Base-by-base conservation (phyloP, 2,113 vertebrate species). In the Salminus brasiliensis region DNA sequence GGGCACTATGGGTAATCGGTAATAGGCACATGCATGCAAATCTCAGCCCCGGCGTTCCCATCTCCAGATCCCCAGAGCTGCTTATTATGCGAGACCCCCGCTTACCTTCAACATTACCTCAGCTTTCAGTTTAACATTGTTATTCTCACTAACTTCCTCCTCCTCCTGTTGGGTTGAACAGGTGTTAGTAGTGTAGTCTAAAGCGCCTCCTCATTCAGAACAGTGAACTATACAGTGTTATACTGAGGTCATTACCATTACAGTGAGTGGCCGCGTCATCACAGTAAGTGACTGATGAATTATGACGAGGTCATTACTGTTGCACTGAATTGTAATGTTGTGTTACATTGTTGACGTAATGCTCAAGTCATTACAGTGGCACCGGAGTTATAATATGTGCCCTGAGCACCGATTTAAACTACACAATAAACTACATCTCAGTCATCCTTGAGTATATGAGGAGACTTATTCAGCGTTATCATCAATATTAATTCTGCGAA, bases 91-190 rank as follows among this genome's bases (percentile, higher is more conserved):
- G 74, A 74, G 21, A 81, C 67, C 81, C 82, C 69, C 70, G 82
- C 86, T 89, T 89, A 90, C n/a, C n/a, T n/a, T n/a, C n/a, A n/a
- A n/a, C n/a, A n/a, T n/a, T n/a, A n/a, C 88, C 87, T 89, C 81
- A 4, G 87, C 79, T 43, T 87, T 85, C 74, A 87, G 76, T 63
- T 82, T 90, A 84, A 90, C 81, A 83, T 85, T 87, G 79, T 85
- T 87, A 86, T 60, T 84, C 80, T 88, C 88, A 85, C 84, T 85
- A 81, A 86, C 84, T 30, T 87, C 78, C 3, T 85, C 85, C 41
- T 88, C 87, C 80, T 91, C 87, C 87, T 90, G 86, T 78, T 59
- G 81, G 76, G 80, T 84, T 69, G 83, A 84, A 88, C 76, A 89
- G 69, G 74, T 36, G 15, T 41, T 7, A 47, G 27, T 21, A 41